A percentile compares a stretch with the other conserved stretches of the same genome.
phyloP scores from a whole-genome alignment of 2,797 vertebrate genomes.

The Chiloscyllium punctatum region DNA sequence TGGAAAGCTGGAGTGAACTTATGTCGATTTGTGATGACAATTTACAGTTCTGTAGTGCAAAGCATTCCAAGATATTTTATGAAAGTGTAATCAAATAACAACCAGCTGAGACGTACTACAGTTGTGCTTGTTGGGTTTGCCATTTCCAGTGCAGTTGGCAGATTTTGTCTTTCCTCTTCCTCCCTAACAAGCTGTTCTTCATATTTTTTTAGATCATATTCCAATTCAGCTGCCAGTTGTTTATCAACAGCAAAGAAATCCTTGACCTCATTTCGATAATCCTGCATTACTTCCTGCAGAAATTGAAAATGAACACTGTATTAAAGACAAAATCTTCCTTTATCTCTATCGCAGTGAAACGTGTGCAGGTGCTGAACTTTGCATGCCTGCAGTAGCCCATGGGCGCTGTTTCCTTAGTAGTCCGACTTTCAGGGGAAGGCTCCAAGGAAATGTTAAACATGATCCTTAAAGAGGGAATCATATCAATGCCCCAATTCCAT shows the following conservation, averaged over 20 bases:
- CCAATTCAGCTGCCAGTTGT: slow-evolving; percentile 81
- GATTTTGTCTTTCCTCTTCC: slow-evolving; percentile 47
- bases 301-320: not conserved
- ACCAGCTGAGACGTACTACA: slow-evolving; percentile 41
- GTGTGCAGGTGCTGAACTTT: not conserved
- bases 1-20: not conserved
- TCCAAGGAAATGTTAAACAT: not conserved
- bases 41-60: not conserved
- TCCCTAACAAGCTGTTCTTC: slow-evolving; percentile 61
- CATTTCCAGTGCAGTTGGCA: slow-evolving; percentile 49
- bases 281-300: slow-evolving; percentile 67
- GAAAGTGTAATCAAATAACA: not conserved
- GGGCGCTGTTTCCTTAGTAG: not conserved
- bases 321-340: not conserved
- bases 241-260: slow-evolving; percentile 81
- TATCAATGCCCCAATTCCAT: not conserved
- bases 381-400: not conserved
- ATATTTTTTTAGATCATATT: slow-evolving; percentile 78
- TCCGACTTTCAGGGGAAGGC: not conserved
- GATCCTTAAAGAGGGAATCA: not conserved
- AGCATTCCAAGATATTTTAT: not conserved
- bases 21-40: not conserved
- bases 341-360: not conserved
- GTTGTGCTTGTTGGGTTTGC: not conserved
- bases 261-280: slow-evolving; percentile 79